Percentiles rank a stretch among this genome's conserved stretches.
These are phyloP conservation scores for Tridacna crocea DNA, from an alignment of 2,888 invertebrate species.

Conservation along the genomic window DNA sequence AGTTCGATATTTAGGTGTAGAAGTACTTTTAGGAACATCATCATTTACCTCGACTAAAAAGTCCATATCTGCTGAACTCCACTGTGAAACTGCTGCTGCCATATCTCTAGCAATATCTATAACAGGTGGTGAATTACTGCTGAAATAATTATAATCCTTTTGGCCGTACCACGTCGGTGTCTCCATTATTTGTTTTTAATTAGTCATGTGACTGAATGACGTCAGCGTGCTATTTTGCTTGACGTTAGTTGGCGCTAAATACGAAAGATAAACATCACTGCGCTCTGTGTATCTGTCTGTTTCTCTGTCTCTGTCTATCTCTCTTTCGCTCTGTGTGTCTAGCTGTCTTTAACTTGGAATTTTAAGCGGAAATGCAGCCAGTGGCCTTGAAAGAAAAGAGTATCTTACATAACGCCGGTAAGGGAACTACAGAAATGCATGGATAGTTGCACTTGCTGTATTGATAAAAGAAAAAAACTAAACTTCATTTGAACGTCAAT, in stretches of 20 bases:
- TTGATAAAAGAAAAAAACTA: no score
- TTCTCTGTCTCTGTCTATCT: neutral
- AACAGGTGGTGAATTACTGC: slow-evolving; percentile 7
- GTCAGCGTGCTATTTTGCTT: slow-evolving; percentile 1
- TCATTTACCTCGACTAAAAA: slow-evolving; percentile 23
- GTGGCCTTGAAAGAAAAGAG: no score
- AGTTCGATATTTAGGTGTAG: neutral
- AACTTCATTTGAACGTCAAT: no score
- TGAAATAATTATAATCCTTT: neutral
- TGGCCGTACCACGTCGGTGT: slow-evolving; percentile 1
- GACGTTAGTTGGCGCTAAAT: slow-evolving; percentile 17
- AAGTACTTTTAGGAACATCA: neutral
- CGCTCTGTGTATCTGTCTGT: neutral
- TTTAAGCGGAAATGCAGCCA: no score
- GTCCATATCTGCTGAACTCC: slow-evolving; percentile 22
- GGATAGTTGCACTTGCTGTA: no score
- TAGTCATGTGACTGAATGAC: slow-evolving; percentile 6
- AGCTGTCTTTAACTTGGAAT: no score
- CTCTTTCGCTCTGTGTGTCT: neutral
- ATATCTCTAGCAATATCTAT: slow-evolving; percentile 7
- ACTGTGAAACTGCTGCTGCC: neutral
- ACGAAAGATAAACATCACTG: neutral
- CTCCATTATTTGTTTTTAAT: slow-evolving; percentile 16
- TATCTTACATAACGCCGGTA: no score
- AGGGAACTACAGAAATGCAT: no score